These are phyloP conservation scores for Oxyura jamaicensis DNA, from an alignment of 2,113 vertebrate genomes.

Conservation along the genomic window DNA sequence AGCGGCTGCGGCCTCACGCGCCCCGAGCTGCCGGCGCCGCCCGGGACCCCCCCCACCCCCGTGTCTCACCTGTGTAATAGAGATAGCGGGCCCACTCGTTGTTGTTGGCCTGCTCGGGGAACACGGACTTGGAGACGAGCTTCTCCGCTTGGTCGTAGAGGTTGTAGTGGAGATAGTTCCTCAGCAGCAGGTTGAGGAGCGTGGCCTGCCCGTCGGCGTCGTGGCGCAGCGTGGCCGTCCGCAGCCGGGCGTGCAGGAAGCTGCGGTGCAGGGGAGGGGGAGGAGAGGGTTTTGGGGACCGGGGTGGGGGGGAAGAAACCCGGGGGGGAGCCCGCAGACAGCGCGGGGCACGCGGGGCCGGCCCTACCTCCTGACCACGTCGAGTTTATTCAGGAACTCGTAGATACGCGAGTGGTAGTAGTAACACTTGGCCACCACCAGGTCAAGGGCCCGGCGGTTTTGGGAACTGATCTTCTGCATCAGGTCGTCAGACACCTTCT, in stretches of 20 bases:
- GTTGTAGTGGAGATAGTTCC: conserved; percentile 96
- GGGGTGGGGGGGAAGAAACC: background rate
- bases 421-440: conserved; percentile 96
- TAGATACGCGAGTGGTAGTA: conserved; percentile 96
- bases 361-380: conserved; percentile 90
- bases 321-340: accelerated
- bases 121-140: conserved; percentile 95
- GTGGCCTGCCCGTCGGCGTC: conserved; percentile 95
- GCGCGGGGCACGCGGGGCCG: background rate
- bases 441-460: conserved; percentile 94
- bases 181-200: conserved; percentile 93
- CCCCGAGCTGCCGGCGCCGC: accelerated
- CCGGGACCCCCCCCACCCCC: accelerated
- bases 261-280: conserved; percentile 37
- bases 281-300: background rate
- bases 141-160: conserved; percentile 98
- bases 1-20: accelerated
- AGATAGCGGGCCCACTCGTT: conserved; percentile 99
- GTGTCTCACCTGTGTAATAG: conserved; percentile 91
- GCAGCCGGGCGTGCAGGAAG: conserved; percentile 92
- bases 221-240: conserved; percentile 92
- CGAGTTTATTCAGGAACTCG: conserved; percentile 92
- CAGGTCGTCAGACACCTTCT: conserved; percentile 93
- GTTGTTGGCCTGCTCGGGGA: conserved; percentile 97
- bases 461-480: conserved; percentile 96